Percentiles rank a stretch among this genome's conserved stretches.
Evolutionary conservation across 2,888 invertebrate genomes (phyloP).

Genomic region (Chalcis sispes): DNA sequence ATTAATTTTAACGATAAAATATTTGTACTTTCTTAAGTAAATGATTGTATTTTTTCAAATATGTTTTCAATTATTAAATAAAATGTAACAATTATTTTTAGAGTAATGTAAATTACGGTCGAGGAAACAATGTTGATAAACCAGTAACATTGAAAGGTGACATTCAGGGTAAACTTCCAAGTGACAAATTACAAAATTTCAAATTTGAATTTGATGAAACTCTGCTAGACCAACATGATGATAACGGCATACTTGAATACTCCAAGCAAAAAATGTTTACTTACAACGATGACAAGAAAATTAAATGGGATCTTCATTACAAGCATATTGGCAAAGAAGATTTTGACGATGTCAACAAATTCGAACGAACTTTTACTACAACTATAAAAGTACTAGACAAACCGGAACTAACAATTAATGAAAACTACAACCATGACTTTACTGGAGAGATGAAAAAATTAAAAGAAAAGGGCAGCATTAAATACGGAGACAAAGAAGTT

Average conservation of each 20-base stretch:
- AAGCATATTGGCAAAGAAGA: constrained; percentile 63
- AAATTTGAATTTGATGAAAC: constrained; percentile 76
- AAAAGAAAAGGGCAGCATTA: constrained; percentile 59
- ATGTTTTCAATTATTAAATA: not conserved
- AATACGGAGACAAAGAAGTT: constrained; percentile 65
- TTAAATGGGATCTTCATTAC: constrained; percentile 74
- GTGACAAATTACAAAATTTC: constrained; percentile 79
- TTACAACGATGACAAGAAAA: constrained; percentile 78
- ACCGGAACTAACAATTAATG: constrained; percentile 77
- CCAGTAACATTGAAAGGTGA: constrained; percentile 77
- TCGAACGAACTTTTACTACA: constrained; percentile 75
- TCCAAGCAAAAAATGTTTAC: constrained; percentile 75
- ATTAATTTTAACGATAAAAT: not conserved
- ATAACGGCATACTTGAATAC: constrained; percentile 67
- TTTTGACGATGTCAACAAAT: constrained; percentile 72
- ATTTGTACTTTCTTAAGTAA: not conserved
- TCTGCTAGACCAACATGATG: constrained; percentile 66
- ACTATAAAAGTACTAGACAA: constrained; percentile 76
- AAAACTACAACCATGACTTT: constrained; percentile 76
- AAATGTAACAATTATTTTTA: constrained; percentile 53
- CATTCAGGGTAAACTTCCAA: constrained; percentile 78
- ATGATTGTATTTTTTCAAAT: constrained; percentile 5
- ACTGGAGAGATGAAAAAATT: constrained; percentile 69
- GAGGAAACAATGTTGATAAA: constrained; percentile 69
- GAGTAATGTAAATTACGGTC: constrained; percentile 61